A percentile compares a stretch with the other conserved stretches of the same genome.
Conservation (phyloP, 1,140 invertebrate genomes). For the Watersipora subatra region DNA sequence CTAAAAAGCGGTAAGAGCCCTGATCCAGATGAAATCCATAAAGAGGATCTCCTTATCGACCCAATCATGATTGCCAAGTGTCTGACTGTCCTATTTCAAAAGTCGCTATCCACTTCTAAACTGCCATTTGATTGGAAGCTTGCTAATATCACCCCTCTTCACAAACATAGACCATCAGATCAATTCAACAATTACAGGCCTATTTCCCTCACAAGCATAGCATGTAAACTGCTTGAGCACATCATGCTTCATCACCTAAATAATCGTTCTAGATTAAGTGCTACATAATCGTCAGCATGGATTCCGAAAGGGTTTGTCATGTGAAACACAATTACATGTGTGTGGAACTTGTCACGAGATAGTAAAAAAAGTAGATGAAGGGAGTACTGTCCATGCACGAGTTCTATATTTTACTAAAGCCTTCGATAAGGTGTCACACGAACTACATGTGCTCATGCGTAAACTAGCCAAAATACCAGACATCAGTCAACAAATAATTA, state of each 20-base stretch:
- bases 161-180: background rate
- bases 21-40: background rate
- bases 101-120: background rate
- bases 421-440: constrained; percentile 1
- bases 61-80: background rate
- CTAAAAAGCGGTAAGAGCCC: background rate
- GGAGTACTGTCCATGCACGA: background rate
- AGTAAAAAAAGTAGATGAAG: background rate
- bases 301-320: constrained; percentile 8
- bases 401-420: background rate
- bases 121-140: background rate
- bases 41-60: background rate
- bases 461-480: constrained; percentile 8
- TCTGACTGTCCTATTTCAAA: background rate
- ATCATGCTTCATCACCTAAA: constrained; percentile 10
- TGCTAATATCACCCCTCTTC: background rate
- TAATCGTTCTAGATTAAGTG: constrained; percentile 8
- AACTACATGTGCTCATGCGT: constrained; percentile 2
- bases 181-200: constrained; percentile 8
- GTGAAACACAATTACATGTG: constrained; percentile 9
- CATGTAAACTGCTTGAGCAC: constrained; percentile 12
- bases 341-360: background rate
- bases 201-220: constrained; percentile 11
- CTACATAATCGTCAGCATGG: constrained; percentile 9
- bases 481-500: background rate